Percentiles rank a stretch among this genome's conserved stretches.
phyloP scores from a whole-genome alignment of 2,113 vertebrate genomes.

The Psittacus erithacus region DNA sequence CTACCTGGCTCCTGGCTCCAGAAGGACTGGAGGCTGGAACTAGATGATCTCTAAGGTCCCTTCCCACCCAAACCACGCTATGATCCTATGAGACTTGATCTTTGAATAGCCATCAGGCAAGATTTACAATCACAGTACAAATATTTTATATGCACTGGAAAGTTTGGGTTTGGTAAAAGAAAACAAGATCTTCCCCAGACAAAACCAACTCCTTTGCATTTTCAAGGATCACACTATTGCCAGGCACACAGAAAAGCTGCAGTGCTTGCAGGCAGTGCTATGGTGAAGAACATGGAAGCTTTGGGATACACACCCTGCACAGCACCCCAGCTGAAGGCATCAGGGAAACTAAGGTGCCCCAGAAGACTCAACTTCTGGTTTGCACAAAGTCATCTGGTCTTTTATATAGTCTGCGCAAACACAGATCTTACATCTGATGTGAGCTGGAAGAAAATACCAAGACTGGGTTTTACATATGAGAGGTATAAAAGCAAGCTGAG shows the following conservation, averaged over 20 bases:
- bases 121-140: fast-evolving
- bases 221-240: not conserved
- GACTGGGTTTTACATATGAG: fast-evolving
- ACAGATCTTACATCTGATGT: fast-evolving
- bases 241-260: not conserved
- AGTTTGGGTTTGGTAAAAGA: not conserved
- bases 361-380: not conserved
- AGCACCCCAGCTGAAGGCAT: not conserved
- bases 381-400: not conserved
- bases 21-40: not conserved
- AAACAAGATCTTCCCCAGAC: not conserved
- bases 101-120: not conserved
- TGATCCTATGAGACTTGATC: not conserved
- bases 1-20: not conserved
- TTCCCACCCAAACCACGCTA: not conserved
- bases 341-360: not conserved
- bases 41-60: not conserved
- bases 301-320: not conserved
- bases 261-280: fast-evolving
- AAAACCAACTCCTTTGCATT: not conserved
- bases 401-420: not conserved
- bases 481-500: no score
- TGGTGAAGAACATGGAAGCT: not conserved
- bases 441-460: not conserved
- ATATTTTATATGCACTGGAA: fast-evolving